A percentile compares a stretch with the other conserved stretches of the same genome.
These are phyloP conservation scores for Calycopis cecrops DNA, from an alignment of 1,140 invertebrate genomes.

Conservation along the genomic window DNA sequence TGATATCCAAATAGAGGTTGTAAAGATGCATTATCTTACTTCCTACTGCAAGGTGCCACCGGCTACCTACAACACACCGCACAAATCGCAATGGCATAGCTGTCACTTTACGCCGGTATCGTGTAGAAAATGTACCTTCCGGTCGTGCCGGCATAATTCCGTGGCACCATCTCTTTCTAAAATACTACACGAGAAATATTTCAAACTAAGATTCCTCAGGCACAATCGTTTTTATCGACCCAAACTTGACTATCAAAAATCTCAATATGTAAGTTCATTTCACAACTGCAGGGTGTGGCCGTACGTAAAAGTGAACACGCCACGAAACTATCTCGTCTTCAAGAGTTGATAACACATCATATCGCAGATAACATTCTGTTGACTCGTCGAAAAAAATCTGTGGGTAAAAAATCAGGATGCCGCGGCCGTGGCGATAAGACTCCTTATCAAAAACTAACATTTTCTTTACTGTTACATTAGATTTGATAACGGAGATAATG, in stretches of 20 bases:
- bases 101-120: too few species aligned
- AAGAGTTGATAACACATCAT: conserved; percentile 46
- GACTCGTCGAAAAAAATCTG: conserved; percentile 49
- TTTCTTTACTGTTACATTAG: conserved; percentile 28
- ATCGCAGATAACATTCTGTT: conserved; percentile 55
- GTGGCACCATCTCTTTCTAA: background rate
- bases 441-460: conserved; percentile 43
- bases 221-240: too few species aligned
- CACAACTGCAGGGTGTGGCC: conserved; percentile 20
- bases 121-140: too few species aligned
- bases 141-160: too few species aligned
- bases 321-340: conserved; percentile 29
- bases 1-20: too few species aligned
- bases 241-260: conserved; percentile 6
- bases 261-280: conserved; percentile 20
- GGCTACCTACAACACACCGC: too few species aligned
- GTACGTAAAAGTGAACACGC: background rate
- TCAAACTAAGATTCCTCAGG: too few species aligned
- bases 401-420: conserved; percentile 62
- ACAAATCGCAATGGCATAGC: too few species aligned
- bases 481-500: conserved; percentile 19
- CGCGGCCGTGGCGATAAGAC: conserved; percentile 45
- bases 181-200: too few species aligned
- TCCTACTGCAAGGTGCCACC: too few species aligned
- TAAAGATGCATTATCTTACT: too few species aligned